Conservation (phyloP, 2,888 invertebrate genomes). For the Pharmacophagus antenor region DNA sequence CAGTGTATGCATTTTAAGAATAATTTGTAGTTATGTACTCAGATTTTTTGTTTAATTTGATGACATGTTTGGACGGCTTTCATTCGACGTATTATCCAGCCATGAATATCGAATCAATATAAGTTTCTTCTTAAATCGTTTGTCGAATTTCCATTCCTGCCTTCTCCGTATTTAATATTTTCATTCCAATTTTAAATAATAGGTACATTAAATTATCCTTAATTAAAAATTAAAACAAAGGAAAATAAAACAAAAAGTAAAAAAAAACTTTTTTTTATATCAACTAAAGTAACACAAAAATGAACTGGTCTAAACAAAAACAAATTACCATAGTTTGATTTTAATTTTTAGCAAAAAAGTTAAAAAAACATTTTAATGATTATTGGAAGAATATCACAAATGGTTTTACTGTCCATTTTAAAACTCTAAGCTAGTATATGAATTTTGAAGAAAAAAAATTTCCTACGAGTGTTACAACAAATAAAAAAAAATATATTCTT, state of each 20-base stretch:
- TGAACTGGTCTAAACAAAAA: constrained; percentile 38
- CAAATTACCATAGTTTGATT: constrained; percentile 19
- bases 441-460: background rate
- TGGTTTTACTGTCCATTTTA: background rate
- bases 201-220: background rate
- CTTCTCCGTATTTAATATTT: no score
- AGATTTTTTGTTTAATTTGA: background rate
- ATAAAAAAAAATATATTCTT: background rate
- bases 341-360: background rate
- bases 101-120: background rate
- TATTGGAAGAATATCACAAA: background rate
- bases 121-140: background rate
- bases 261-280: constrained; percentile 69
- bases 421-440: background rate
- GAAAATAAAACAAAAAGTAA: constrained; percentile 51
- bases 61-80: constrained; percentile 14
- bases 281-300: constrained; percentile 55
- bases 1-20: background rate
- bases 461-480: background rate
- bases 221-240: background rate
- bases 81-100: background rate
- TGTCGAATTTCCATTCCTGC: no score
- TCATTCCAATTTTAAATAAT: background rate
- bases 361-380: background rate
- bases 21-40: no score